Base-by-base conservation (phyloP, 2,888 invertebrate genomes). In the Pedicia rivosa region DNA sequence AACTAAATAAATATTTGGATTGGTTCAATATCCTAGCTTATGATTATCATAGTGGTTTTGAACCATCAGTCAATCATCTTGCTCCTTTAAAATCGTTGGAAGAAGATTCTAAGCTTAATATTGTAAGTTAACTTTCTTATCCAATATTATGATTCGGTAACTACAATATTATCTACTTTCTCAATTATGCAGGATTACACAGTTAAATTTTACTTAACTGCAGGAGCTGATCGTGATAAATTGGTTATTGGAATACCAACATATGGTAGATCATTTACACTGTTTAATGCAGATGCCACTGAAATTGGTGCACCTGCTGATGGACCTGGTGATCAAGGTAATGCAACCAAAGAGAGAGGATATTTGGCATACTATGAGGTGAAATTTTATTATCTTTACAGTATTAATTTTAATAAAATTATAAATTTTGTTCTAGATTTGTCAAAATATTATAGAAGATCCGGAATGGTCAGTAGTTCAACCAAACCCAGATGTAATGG, bases 301-400 rank as follows among this genome's bases (percentile, higher is more conserved):
- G 83, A 82, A 40, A 68, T 90, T 10, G 90, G 87, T 0, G 71
- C 88, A 0, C 86, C 88, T 0, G 78, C 90, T 1, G 86, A 87
- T 52, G 88, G 88, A 0, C 88, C 91, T 0, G 91, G 91, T 0
- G 79, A 79, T 38, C 83, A 87, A 57, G 91, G 90, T 4, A 86
- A 86, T 39, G 86, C 86, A 2, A 91, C 91, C 0, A 70, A 84
- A 46, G 91, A 92, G 59, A 87, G 87, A 48, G 91, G 92, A 42
- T 92, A 90, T 52, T 64, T 91, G 47, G 86, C 90, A 16, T 91
- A 88, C 54, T 91, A 90, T 55, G 91, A 91, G 70, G 87, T 87
- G 50, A 50, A 51, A 38, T n/a, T n/a, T n/a, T 35, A n/a, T 30
- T 13, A 13, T 22, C 5, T 15, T 15, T n/a, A 20, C 3, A 10